Percentiles rank a stretch among this genome's conserved stretches.
phyloP scores from a whole-genome alignment of 2,888 invertebrate species.

The Endotricha flammealis region DNA sequence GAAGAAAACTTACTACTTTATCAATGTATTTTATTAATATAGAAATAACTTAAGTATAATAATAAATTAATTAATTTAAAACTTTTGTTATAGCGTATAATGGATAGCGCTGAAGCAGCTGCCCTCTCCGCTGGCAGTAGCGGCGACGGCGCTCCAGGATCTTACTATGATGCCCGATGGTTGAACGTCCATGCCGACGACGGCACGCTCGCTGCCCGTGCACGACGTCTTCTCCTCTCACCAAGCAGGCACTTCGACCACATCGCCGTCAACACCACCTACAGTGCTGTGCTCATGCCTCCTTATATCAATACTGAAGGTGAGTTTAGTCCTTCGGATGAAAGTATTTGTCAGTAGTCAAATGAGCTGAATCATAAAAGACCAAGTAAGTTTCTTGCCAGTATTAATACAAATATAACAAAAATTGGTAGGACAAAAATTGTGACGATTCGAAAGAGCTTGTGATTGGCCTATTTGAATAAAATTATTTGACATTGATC shows the following conservation, averaged over 20 bases:
- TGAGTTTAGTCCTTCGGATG: constrained; percentile 43
- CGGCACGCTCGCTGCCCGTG: constrained; percentile 83
- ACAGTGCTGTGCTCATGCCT: constrained; percentile 94
- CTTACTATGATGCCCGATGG: constrained; percentile 89
- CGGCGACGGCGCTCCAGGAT: constrained; percentile 76
- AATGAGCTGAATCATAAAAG: too few relatives aligned
- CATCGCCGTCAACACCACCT: constrained; percentile 88
- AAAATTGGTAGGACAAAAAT: too few relatives aligned
- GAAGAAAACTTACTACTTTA: too few relatives aligned
- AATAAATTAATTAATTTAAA: too few relatives aligned
- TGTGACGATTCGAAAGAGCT: too few relatives aligned
- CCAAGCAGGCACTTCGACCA: constrained; percentile 92
- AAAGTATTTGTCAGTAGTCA: too few relatives aligned
- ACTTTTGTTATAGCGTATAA: constrained; percentile 82
- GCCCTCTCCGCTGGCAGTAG: constrained; percentile 81
- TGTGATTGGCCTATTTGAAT: not conserved
- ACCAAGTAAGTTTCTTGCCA: too few relatives aligned
- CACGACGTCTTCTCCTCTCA: constrained; percentile 83
- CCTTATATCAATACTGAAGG: constrained; percentile 85
- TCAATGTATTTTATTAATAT: too few relatives aligned
- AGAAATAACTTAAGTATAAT: too few relatives aligned
- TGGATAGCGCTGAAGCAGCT: constrained; percentile 94
- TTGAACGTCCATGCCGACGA: constrained; percentile 87
- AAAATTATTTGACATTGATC: not conserved
- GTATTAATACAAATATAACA: too few relatives aligned